Conservation (phyloP, 2,797 vertebrate genomes). For the Choloepus didactylus region DNA sequence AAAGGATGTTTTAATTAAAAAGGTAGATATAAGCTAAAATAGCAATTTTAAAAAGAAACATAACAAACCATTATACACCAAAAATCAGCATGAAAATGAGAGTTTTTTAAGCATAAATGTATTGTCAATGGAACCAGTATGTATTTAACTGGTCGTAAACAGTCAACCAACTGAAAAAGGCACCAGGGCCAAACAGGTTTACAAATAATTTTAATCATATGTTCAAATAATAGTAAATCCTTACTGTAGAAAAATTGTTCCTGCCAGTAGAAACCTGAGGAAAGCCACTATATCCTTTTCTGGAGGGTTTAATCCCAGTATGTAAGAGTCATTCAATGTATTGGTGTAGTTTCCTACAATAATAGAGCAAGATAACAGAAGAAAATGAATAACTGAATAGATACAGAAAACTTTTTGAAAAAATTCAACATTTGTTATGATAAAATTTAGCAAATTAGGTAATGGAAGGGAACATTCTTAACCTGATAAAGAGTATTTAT, state of each 20-base stretch:
- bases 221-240: not conserved
- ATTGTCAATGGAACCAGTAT: not conserved
- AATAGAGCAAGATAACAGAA: not conserved
- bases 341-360: not conserved
- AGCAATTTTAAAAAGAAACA: not conserved
- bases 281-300: not conserved
- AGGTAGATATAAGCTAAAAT: not conserved
- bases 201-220: conserved; percentile 34
- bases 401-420: not conserved
- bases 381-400: not conserved
- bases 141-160: not conserved
- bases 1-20: not conserved
- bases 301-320: not conserved
- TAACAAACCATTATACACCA: not conserved
- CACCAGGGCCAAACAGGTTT: not conserved
- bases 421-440: conserved; percentile 31
- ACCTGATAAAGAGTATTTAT: too few species aligned
- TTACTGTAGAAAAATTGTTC: not conserved
- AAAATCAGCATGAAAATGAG: not conserved
- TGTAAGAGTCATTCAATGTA: not conserved
- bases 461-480: not conserved
- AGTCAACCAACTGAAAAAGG: not conserved
- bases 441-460: not conserved
- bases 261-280: not conserved
- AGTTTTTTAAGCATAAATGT: not conserved